phyloP scores from a whole-genome alignment of 2,888 invertebrate genomes.

The Ectemnius cavifrons region DNA sequence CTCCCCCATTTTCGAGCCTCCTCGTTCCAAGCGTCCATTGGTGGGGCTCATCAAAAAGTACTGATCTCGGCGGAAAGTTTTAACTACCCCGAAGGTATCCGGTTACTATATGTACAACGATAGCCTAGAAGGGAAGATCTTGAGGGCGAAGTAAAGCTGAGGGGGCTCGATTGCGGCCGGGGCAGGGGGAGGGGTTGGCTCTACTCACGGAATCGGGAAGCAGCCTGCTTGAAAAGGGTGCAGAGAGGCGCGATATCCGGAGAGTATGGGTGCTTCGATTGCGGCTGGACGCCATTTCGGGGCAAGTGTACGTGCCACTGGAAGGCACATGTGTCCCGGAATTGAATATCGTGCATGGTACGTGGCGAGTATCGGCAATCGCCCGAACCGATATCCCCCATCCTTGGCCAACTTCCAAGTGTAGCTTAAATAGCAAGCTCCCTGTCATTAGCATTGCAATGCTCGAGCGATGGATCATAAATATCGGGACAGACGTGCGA shows the following conservation, averaged over 20 bases:
- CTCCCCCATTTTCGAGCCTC: no score
- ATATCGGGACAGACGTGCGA: conserved; percentile 29
- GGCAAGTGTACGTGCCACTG: conserved; percentile 1
- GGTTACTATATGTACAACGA: no score
- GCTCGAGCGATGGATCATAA: conserved; percentile 27
- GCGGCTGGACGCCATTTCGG: neutral
- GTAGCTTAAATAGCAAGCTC: conserved; percentile 58
- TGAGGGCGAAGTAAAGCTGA: no score
- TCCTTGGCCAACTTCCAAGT: conserved; percentile 67
- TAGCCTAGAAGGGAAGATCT: no score
- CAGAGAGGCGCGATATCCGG: neutral
- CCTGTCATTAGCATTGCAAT: conserved; percentile 72
- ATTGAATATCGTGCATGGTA: conserved; percentile 58
- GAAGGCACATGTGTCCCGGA: conserved; percentile 25
- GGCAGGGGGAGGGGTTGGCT: no score
- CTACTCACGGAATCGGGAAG: neutral
- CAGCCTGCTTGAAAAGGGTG: neutral
- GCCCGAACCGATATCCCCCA: conserved; percentile 21
- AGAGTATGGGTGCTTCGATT: neutral
- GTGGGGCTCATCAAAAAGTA: no score
- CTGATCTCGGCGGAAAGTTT: no score
- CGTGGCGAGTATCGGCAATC: conserved; percentile 62
- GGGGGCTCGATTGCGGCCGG: no score
- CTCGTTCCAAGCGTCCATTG: no score
- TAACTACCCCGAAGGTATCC: no score